Evolutionary conservation across 1,140 invertebrate genomes (phyloP), one percentile per base, ranked within the genome.

Genomic region (Drusus annulatus): DNA sequence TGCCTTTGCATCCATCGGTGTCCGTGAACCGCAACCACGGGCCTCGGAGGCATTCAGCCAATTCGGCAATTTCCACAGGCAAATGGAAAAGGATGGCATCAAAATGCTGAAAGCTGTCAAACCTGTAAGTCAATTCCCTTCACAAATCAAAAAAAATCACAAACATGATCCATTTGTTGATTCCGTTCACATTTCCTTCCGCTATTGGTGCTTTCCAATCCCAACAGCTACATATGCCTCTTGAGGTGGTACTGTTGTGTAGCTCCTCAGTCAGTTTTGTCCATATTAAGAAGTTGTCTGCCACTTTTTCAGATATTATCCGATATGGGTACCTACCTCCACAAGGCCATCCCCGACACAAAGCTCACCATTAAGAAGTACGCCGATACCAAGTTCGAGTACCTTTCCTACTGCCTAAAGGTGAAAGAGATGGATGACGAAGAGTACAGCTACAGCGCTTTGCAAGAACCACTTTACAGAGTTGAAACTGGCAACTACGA

Each of bases 401-500:
- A 99, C 89, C 89, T 99, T 19, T 99, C 98, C 0, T 99, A 99
- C 88, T 99, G 98, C 87, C 89, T 99, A 54, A 99, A 99, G 91
- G 95, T 97, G 0, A 97, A 97, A 87, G 98, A 99, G 91, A 96
- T 99, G 95, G 98, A 99, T 85, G 98, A 99, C 88, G 98, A 99
- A 87, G 98, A 99, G 86, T 97, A 98, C 83, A 95, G 94, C 76
- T 99, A 97, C 87, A 94, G 95, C 45, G 94, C 96, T 0, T 86
- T 99, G n/a, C 97, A 99, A 86, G 98, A 99, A 87, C 98, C 98
- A 0, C 89, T 99, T 16, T 99, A 99, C 87, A 91, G 98, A 54
- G 96, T 99, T 0, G 98, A 99, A 89, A 99, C 98, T 6, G 98
- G 98, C 73, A 99, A 99, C 88, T 99, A 99, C 90, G 98, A 99